Evolutionary conservation across 2,888 invertebrate genomes (phyloP), one percentile per base, ranked within the genome.

Genomic region (Microchrysa polita): DNA sequence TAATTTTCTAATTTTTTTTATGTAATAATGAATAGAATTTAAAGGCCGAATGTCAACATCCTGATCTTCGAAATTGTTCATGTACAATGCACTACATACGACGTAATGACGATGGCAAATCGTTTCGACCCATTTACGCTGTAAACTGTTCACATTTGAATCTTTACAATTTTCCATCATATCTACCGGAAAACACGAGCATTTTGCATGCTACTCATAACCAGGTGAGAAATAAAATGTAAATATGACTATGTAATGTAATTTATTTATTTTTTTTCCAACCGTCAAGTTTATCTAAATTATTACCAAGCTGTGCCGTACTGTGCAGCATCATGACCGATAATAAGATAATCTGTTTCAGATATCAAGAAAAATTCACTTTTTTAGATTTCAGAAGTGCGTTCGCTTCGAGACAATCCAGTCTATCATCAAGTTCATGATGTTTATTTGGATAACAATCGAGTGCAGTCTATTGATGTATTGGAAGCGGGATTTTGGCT

Each of bases 401-500:
- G 90, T 88, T 82, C 94, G 88, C 80, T 90, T 87, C 78, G 87
- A 1, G 88, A 88, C 52, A 92, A 93, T 82, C 87, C 88, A 0
- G 85, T 88, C 74, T 95, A 93, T 82, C 86, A 87, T 76, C 86
- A 87, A 74, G 88, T 95, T 0, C 86, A 89, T 53, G 93, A 94
- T 80, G 84, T 95, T 27, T 92, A 92, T 81, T 81, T 95, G 80
- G 93, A 94, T 80, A 88, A 92, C 80, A 95, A 95, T 82, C 86
- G 86, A 61, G 88, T 95, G 67, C 87, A 88, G 10, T 87, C 87
- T 59, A 88, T 92, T 55, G 89, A 90, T 55, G 87, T 89, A 1
- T 82, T 95, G 73, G 95, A 95, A 80, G 92, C 92, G 18, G 90
- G 93, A 0, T 88, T 90, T 79, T 95, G 93, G 93, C 87, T 95